Base-by-base conservation (phyloP, 1,140 invertebrate genomes). In the Drosophila orena region DNA sequence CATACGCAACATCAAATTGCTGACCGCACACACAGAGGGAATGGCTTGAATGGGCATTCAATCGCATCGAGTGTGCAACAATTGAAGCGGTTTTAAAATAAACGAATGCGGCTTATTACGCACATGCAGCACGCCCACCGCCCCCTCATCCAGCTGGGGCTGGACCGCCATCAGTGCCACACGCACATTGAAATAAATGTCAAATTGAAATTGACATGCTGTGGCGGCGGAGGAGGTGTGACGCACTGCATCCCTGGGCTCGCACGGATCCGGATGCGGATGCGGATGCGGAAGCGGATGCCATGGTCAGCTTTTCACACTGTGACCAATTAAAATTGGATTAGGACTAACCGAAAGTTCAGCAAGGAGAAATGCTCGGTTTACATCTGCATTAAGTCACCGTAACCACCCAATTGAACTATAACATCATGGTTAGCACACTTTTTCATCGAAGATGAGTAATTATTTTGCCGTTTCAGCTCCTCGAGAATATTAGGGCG, bases 51-150 rank as follows among this genome's bases (percentile, higher is more conserved):
- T 76, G 79, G 70, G 70, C 79, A 86, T 86, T 88, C 75, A 88
- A 86, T 88, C 59, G 83, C 75, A 56, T 65, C 62, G 75, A 68
- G 65, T 79, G 83, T 44, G 79, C 70, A 76, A 86, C 83, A 86
- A 86, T 86, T 79, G 83, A 77, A 89, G 83, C 84, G 83, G 79
- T 83, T 88, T 88, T 84, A 73, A 84, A 88, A 88, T 88, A 83
- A 88, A 79, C 85, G 83, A 83, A 88, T 89, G 84, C 71, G 83
- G 83, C 83, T 88, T 88, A 88, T 88, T 88, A 86, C 57, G 60
- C 76, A 79, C 59, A 76, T 55, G 58, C 8, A 42, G 12, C 8
- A 44, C 17, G 46, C 44, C 38, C 12, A 11, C 49, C 17, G 46
- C 44, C 38, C 12, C 40, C n/a, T 0, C n/a, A 15, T 42, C 1